Evolutionary conservation across 2,888 invertebrate species (phyloP).

Genomic region (Amitus sp.): DNA sequence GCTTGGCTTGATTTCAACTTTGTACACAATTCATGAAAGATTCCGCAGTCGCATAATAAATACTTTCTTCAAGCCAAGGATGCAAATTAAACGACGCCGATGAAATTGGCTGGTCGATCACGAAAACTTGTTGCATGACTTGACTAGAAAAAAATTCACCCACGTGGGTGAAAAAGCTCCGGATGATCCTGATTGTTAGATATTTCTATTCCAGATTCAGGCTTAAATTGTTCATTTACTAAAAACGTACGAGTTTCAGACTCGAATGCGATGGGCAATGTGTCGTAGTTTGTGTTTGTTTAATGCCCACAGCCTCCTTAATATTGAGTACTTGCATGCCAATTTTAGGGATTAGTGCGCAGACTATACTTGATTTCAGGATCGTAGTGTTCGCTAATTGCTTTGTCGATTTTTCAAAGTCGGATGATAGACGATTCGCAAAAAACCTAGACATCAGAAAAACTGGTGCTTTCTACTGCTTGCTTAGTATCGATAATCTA

Average conservation of each 20-base stretch:
- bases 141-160: conserved; percentile 23
- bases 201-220: too few relatives aligned
- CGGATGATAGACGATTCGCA: conserved; percentile 28
- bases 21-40: not conserved
- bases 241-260: not conserved
- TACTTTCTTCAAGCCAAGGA: conserved; percentile 9
- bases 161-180: not conserved
- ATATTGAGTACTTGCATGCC: conserved; percentile 26
- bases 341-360: conserved; percentile 34
- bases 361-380: conserved; percentile 29
- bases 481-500: conserved; percentile 35
- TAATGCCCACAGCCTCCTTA: conserved; percentile 15
- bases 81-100: conserved; percentile 10
- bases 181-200: not conserved
- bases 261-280: conserved; percentile 1
- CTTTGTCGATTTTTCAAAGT: conserved; percentile 36
- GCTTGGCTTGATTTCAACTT: conserved; percentile 9
- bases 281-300: conserved; percentile 16
- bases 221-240: too few relatives aligned
- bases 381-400: conserved; percentile 41
- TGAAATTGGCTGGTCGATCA: conserved; percentile 20
- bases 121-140: conserved; percentile 34
- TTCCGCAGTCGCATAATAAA: conserved; percentile 4
- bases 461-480: conserved; percentile 37
- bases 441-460: conserved; percentile 31